Conservation (phyloP, 2,888 invertebrate species). For the Brachyopa scutellaris region DNA sequence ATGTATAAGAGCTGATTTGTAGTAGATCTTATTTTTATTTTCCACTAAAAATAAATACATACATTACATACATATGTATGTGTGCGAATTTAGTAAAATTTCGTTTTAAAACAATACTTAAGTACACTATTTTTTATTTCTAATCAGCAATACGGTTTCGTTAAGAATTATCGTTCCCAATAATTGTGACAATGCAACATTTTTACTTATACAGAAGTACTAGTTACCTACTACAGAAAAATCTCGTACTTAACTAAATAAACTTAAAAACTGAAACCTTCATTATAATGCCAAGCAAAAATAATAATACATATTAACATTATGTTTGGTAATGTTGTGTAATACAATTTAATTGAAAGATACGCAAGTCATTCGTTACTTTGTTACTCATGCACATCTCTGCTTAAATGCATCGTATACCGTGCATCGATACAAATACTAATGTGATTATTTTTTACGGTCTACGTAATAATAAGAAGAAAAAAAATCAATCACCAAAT, state of each 20-base stretch:
- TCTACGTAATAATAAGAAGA: slow-evolving; percentile 1
- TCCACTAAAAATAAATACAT: no score
- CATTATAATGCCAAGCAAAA: neutral
- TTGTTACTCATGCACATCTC: slow-evolving; percentile 18
- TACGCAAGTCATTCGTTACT: neutral
- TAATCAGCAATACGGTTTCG: slow-evolving; percentile 45
- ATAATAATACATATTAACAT: neutral
- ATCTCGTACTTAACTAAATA: no score
- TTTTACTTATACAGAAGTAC: no score
- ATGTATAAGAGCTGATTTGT: no score
- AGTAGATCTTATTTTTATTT: no score
- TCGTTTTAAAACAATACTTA: neutral
- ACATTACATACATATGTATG: no score
- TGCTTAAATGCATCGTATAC: neutral
- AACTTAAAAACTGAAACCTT: slow-evolving; percentile 2
- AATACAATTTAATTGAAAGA: no score
- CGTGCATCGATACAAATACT: neutral
- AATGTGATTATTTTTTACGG: neutral
- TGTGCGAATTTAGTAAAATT: neutral
- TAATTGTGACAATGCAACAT: neutral
- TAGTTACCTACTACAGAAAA: no score
- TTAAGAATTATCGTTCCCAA: neutral
- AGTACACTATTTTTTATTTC: slow-evolving; percentile 36
- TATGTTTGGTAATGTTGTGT: no score
- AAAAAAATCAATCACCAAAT: no score